These are phyloP conservation scores for Atherinosoma microstoma DNA, from an alignment of 2,797 vertebrate genomes.

Conservation along the genomic window DNA sequence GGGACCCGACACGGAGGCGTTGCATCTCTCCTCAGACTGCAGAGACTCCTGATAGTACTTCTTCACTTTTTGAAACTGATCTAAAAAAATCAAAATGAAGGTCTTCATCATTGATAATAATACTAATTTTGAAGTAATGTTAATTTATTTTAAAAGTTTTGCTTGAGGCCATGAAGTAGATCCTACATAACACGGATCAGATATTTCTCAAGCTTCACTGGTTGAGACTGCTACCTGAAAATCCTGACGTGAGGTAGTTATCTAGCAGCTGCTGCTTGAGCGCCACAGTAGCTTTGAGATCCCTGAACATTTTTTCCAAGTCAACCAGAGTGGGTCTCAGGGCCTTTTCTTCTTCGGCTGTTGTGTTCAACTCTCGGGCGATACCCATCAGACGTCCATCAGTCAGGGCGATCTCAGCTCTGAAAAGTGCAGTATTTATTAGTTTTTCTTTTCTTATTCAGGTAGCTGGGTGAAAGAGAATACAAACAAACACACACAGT, in stretches of 20 bases:
- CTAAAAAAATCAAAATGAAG: conserved; percentile 66
- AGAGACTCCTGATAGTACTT: conserved; percentile 76
- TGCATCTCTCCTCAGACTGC: conserved; percentile 76
- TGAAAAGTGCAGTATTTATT: conserved; percentile 37
- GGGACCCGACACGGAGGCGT: conserved; percentile 71
- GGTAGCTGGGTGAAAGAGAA: no score
- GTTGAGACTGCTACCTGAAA: conserved; percentile 76
- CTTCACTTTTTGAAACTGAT: conserved; percentile 83
- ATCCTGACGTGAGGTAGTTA: conserved; percentile 71
- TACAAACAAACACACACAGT: not conserved
- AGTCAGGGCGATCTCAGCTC: conserved; percentile 85
- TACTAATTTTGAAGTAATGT: not conserved
- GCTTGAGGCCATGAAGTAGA: no score
- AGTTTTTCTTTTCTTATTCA: not conserved
- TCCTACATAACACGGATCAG: not conserved
- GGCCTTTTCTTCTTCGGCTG: conserved; percentile 50
- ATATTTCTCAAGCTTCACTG: not conserved
- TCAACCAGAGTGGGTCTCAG: conserved; percentile 62
- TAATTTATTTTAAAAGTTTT: not conserved
- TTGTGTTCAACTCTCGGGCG: conserved; percentile 74
- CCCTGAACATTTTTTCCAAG: conserved; percentile 74
- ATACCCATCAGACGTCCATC: conserved; percentile 85
- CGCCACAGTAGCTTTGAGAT: conserved; percentile 79
- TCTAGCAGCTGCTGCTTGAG: conserved; percentile 67
- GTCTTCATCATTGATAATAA: not conserved